Conservation (phyloP, 2,888 invertebrate species). For the Nematopogon swammerdamellus region DNA sequence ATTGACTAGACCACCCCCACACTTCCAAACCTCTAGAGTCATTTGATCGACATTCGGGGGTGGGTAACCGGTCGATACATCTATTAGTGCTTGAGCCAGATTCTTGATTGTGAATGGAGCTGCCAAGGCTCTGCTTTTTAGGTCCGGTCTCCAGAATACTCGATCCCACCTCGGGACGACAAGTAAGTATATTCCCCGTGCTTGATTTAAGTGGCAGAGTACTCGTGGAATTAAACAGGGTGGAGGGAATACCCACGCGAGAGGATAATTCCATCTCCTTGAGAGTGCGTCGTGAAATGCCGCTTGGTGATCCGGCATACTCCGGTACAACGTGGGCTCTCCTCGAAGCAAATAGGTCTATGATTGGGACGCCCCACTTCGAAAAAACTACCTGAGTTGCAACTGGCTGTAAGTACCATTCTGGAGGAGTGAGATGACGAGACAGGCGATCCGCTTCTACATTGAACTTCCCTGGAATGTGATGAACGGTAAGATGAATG, state of each 20-base stretch:
- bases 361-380: slow-evolving; percentile 10
- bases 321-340: slow-evolving; percentile 7
- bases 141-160: slow-evolving; percentile 16
- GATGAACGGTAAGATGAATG: slow-evolving; percentile 1
- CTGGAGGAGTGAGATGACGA: slow-evolving; percentile 3
- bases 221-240: slow-evolving; percentile 14
- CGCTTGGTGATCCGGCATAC: slow-evolving; percentile 3
- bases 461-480: slow-evolving; percentile 16
- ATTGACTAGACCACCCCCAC: neutral
- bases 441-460: neutral
- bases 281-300: slow-evolving; percentile 15
- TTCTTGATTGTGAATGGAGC: slow-evolving; percentile 6
- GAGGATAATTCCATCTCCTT: slow-evolving; percentile 11
- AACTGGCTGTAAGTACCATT: slow-evolving; percentile 12
- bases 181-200: slow-evolving; percentile 7
- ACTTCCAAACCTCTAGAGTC: neutral
- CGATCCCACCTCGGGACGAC: slow-evolving; percentile 13
- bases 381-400: slow-evolving; percentile 6
- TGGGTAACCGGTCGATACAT: slow-evolving; percentile 4
- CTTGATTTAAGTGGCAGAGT: slow-evolving; percentile 12
- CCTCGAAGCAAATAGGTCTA: slow-evolving; percentile 11
- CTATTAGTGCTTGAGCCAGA: slow-evolving; percentile 7
- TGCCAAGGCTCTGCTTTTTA: slow-evolving; percentile 8
- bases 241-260: slow-evolving; percentile 19
- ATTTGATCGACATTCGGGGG: neutral